These are phyloP conservation scores for Merodon equestris DNA, from an alignment of 2,888 invertebrate genomes.

Conservation along the genomic window DNA sequence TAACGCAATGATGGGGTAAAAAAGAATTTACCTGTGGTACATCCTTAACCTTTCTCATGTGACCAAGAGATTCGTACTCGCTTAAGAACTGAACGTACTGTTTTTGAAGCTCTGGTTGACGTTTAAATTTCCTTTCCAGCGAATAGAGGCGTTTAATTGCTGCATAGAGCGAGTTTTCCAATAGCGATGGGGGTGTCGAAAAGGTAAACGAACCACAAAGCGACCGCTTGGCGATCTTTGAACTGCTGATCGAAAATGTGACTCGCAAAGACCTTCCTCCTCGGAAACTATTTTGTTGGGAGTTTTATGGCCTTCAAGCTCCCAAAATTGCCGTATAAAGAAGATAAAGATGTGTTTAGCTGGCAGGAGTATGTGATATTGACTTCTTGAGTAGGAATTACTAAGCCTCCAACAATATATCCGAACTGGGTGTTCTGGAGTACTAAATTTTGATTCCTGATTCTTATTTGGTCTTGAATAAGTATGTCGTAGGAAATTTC, in stretches of 20 bases:
- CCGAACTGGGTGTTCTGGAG: slow-evolving; percentile 37
- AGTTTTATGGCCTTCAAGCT: slow-evolving; percentile 7
- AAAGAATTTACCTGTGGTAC: background rate
- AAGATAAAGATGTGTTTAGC: background rate
- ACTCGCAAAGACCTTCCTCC: slow-evolving; percentile 16
- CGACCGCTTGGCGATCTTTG: slow-evolving; percentile 1
- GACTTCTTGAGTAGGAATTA: background rate
- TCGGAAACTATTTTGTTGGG: background rate
- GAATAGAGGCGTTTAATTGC: slow-evolving; percentile 21
- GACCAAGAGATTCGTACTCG: slow-evolving; percentile 9
- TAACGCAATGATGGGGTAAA: slow-evolving; percentile 25
- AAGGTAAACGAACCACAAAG: slow-evolving; percentile 12
- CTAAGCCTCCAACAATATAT: slow-evolving; percentile 25
- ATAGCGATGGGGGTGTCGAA: slow-evolving; percentile 9
- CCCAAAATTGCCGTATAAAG: slow-evolving; percentile 15
- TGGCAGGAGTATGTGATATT: background rate
- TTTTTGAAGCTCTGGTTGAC: background rate
- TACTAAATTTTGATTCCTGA: background rate
- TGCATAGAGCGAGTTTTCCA: slow-evolving; percentile 27
- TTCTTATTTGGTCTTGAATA: slow-evolving; percentile 25
- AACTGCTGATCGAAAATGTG: slow-evolving; percentile 2
- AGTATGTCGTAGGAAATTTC: slow-evolving; percentile 28
- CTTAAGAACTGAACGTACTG: slow-evolving; percentile 1
- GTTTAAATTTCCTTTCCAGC: slow-evolving; percentile 6
- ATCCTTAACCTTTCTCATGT: background rate